Evolutionary conservation across 2,113 vertebrate genomes (phyloP), one percentile per base, ranked within the genome.

Genomic region (Myrmecobius fasciatus): DNA sequence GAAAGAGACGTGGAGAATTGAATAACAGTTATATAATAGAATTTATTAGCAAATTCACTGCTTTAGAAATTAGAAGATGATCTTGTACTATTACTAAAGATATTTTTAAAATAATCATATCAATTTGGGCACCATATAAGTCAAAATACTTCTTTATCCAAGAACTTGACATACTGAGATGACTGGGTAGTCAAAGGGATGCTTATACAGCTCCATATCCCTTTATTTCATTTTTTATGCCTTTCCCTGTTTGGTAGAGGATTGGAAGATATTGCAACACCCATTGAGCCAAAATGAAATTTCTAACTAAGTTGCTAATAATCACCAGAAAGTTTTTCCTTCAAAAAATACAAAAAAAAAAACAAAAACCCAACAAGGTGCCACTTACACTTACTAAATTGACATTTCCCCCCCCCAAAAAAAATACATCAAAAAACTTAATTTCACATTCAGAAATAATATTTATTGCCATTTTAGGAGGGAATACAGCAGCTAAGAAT

Each of bases 11-110:
- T 1, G 17, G 51, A 31, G 25, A 8, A 48, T 10, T 8, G 12
- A 5, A 28, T 51, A 93, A 83, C 10, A 43, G 1, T 53, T 25
- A 46, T 28, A 53, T 3, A 10, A 11, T 24, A 14, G 93, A 24
- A 26, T 1, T 31, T 25, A 47, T 46, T 52, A 28, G 43, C 49
- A 28, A 54, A 26, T 6, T n/a, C 14, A 26, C 26, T 25, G 60
- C 90, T 89, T 53, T 3, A 8, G 3, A 24, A 26, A 1, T 14
- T 0, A 0, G 0, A 26, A 89, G 1, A 8, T 51, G n/a, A n/a
- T 51, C 10, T 36, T 1, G 4, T 3, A 2, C 8, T 25, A 3
- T 2, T 25, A 47, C 47, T 89, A 89, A 89, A 49, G 31, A 51
- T 51, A 28, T 48, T 48, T 90, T 90, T 20, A 43, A 90, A 90